Evolutionary conservation across 2,888 invertebrate species (phyloP).

Genomic region (Drosophila lacicola): DNA sequence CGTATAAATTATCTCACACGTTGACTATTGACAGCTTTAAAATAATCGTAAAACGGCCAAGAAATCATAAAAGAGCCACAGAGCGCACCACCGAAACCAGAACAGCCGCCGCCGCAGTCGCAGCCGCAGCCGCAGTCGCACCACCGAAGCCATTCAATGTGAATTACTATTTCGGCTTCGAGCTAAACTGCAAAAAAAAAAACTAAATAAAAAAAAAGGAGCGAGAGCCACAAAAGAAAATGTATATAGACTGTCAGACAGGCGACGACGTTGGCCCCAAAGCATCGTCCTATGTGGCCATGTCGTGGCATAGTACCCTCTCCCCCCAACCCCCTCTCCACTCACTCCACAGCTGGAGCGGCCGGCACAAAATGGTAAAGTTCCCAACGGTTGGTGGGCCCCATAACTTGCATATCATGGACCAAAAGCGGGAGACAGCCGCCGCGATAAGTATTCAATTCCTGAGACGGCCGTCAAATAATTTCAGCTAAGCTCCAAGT

Average conservation of each 20-base stretch:
- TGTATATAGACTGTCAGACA: constrained; percentile 55
- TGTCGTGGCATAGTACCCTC: constrained; percentile 48
- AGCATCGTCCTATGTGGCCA: constrained; percentile 59
- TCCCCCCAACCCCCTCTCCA: neutral
- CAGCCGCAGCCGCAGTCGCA: constrained; percentile 8
- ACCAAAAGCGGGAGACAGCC: constrained; percentile 29
- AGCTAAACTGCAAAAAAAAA: constrained; percentile 53
- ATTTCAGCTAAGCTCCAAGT: constrained; percentile 33
- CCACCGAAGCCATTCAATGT: constrained; percentile 66
- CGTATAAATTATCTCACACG: constrained; percentile 82
- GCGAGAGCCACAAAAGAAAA: neutral
- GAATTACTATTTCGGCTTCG: constrained; percentile 78
- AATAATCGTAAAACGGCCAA: constrained; percentile 79
- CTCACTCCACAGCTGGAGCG: constrained; percentile 8
- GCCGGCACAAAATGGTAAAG: constrained; percentile 67
- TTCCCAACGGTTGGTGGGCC: constrained; percentile 79
- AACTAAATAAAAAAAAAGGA: constrained; percentile 10
- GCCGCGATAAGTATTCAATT: constrained; percentile 26
- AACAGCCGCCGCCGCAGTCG: constrained; percentile 27
- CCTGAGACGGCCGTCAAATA: constrained; percentile 33
- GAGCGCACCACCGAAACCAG: constrained; percentile 46
- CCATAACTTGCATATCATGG: constrained; percentile 68
- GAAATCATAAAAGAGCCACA: constrained; percentile 74
- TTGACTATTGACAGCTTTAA: constrained; percentile 82
- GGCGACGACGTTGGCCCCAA: constrained; percentile 70